Conservation (phyloP, 2,888 invertebrate genomes). For the Poecilobothrus nobilitatus region DNA sequence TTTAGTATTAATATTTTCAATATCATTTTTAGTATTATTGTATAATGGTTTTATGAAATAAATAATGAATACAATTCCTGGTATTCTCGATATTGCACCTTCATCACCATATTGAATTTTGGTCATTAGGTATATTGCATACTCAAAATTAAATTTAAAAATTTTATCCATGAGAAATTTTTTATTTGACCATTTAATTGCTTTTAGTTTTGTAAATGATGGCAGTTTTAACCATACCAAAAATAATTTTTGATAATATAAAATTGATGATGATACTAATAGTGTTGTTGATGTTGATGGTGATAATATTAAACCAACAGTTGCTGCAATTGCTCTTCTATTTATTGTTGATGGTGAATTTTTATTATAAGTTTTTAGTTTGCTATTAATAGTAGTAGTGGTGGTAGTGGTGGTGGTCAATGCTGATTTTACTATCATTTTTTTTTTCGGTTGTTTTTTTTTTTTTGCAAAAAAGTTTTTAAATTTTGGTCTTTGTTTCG, state of each 20-base stretch:
- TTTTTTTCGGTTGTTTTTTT: too few species aligned
- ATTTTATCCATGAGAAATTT: slow-evolving; percentile 20
- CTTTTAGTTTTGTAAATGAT: slow-evolving; percentile 24
- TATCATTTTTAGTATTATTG: not conserved
- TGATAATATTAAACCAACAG: slow-evolving; percentile 2
- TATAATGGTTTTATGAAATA: slow-evolving; percentile 4
- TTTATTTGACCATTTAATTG: slow-evolving; percentile 25
- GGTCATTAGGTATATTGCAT: not conserved
- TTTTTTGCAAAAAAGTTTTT: too few species aligned
- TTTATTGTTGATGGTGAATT: not conserved
- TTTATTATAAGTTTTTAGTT: not conserved
- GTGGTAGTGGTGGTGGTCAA: not conserved
- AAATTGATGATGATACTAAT: slow-evolving; percentile 12
- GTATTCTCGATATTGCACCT: too few species aligned
- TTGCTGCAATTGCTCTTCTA: not conserved
- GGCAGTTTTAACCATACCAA: slow-evolving; percentile 20
- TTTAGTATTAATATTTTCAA: too few species aligned
- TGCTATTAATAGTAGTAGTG: not conserved
- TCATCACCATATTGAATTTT: not conserved
- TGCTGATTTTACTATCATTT: too few species aligned
- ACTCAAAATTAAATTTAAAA: not conserved
- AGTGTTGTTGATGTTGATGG: slow-evolving; percentile 13
- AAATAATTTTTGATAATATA: slow-evolving; percentile 21
- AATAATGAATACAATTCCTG: not conserved
- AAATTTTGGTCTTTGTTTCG: too few species aligned